These are phyloP conservation scores for Mormoops blainvillei DNA, from an alignment of 2,113 vertebrate species.

Conservation along the genomic window DNA sequence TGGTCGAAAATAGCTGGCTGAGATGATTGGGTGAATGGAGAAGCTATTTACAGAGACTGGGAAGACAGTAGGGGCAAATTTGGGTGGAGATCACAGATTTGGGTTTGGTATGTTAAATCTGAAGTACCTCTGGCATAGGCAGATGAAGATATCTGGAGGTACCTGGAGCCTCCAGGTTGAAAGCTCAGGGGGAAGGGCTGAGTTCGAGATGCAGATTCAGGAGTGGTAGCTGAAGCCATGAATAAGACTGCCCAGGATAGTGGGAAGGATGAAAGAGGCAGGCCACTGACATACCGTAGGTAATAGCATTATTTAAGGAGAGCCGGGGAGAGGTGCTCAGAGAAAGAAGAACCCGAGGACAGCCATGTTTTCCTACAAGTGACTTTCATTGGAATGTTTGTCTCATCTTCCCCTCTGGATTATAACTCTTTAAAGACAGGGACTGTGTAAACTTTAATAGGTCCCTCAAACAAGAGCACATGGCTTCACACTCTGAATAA, in stretches of 20 bases:
- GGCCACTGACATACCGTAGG: background rate
- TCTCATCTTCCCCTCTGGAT: constrained; percentile 43
- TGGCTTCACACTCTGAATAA: constrained; percentile 41
- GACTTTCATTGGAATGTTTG: constrained; percentile 39
- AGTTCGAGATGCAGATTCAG: background rate
- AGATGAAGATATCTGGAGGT: background rate
- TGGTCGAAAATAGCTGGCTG: background rate
- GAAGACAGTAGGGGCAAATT: background rate
- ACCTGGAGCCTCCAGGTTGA: background rate
- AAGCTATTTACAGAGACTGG: background rate
- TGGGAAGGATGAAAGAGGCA: background rate
- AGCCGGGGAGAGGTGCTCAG: background rate
- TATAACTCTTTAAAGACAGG: constrained; percentile 47
- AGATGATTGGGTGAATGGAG: background rate
- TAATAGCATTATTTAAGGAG: background rate
- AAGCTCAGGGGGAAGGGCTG: background rate
- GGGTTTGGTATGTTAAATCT: background rate
- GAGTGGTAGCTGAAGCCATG: background rate
- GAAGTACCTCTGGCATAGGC: background rate
- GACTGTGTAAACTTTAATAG: constrained; percentile 53
- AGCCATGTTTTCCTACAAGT: background rate
- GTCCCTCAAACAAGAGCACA: constrained; percentile 42
- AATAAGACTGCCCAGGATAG: background rate
- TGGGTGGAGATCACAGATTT: background rate
- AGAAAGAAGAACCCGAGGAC: background rate